Conservation (phyloP, 2,888 invertebrate genomes). For the Leucophora obtusa region DNA sequence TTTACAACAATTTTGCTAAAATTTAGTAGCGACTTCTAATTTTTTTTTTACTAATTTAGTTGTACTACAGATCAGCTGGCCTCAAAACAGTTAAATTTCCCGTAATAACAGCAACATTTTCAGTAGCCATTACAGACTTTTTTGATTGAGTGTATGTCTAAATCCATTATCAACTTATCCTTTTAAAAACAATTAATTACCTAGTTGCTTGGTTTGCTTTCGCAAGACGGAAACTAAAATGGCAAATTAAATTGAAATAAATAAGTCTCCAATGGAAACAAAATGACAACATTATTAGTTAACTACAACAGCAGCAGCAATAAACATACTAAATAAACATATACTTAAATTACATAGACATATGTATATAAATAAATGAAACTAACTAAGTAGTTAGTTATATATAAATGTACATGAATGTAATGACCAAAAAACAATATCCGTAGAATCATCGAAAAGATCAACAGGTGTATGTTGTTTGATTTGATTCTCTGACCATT, state of each 20-base stretch:
- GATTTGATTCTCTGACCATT: not conserved
- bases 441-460: not conserved
- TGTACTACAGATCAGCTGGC: too few species aligned
- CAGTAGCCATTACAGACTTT: too few species aligned
- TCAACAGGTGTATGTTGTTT: not conserved
- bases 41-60: too few species aligned
- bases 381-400: not conserved
- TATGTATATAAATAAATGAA: not conserved
- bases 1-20: too few species aligned
- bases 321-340: not conserved
- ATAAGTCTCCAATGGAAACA: slow-evolving; percentile 34
- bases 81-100: too few species aligned
- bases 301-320: not conserved
- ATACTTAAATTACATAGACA: too few species aligned
- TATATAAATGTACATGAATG: not conserved
- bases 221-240: slow-evolving; percentile 24
- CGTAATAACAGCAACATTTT: too few species aligned
- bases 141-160: too few species aligned
- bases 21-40: too few species aligned
- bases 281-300: slow-evolving; percentile 2
- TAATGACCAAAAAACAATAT: not conserved
- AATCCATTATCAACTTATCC: not conserved
- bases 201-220: not conserved
- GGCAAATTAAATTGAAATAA: slow-evolving; percentile 38
- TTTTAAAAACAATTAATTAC: slow-evolving; percentile 18